phyloP scores from a whole-genome alignment of 2,888 invertebrate genomes.

The Acleris emargana region DNA sequence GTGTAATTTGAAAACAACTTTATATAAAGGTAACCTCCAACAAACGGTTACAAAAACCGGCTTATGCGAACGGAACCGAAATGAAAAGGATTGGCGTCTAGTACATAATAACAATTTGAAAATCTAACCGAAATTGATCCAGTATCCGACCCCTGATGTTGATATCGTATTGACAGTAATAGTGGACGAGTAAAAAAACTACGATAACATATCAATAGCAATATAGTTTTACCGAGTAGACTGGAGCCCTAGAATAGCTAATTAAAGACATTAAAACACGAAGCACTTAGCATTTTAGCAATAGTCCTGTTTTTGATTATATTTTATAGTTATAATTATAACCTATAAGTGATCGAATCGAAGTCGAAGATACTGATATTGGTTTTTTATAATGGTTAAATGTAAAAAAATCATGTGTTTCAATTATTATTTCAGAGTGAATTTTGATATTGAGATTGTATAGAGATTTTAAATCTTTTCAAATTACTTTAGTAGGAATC shows the following conservation, averaged over 20 bases:
- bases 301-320: slow-evolving; percentile 29
- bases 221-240: no score
- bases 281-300: slow-evolving; percentile 22
- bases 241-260: not conserved
- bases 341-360: slow-evolving; percentile 35
- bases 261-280: not conserved
- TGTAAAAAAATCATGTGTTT: slow-evolving; percentile 15
- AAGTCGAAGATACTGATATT: slow-evolving; percentile 22
- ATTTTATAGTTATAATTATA: slow-evolving; percentile 21
- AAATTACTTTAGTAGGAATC: slow-evolving; percentile 3
- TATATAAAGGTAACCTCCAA: no score
- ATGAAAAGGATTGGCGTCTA: no score
- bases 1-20: no score
- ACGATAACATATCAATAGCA: no score
- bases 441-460: slow-evolving; percentile 32
- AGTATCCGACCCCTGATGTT: no score
- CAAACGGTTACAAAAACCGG: no score
- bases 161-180: no score
- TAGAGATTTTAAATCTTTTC: slow-evolving; percentile 28
- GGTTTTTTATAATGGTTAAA: slow-evolving; percentile 31
- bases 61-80: no score
- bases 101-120: no score
- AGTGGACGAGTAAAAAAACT: no score
- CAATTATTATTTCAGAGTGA: slow-evolving; percentile 24
- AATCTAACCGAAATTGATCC: no score